phyloP scores from a whole-genome alignment of 1,140 invertebrate species.

The Tribolium castaneum region DNA sequence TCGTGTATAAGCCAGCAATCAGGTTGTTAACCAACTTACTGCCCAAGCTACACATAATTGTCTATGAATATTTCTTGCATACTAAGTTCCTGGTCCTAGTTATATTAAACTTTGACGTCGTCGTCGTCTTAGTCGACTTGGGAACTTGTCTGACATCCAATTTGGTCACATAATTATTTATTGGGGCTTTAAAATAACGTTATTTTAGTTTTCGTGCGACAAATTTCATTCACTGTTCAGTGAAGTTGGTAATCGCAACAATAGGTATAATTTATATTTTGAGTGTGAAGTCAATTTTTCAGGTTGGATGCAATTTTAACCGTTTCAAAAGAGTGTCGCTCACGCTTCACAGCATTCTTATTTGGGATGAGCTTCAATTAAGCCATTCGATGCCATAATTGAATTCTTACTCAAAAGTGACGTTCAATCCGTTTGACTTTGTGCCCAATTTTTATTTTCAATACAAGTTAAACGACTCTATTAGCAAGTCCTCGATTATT shows the following conservation, averaged over 20 bases:
- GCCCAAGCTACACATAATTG: too few relatives aligned
- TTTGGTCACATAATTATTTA: not conserved
- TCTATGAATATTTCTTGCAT: not conserved
- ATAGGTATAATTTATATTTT: slow-evolving; percentile 15
- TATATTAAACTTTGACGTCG: slow-evolving; percentile 2
- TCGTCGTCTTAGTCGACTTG: not conserved
- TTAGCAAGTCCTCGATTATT: too few relatives aligned
- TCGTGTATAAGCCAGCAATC: not conserved
- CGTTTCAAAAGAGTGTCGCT: slow-evolving; percentile 19
- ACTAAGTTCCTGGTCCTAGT: not conserved
- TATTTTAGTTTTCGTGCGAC: not conserved
- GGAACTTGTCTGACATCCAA: not conserved
- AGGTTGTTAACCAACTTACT: too few relatives aligned
- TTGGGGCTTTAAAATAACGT: not conserved
- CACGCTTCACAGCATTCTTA: slow-evolving; percentile 1
- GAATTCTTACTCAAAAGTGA: slow-evolving; percentile 29
- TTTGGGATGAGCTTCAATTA: slow-evolving; percentile 29
- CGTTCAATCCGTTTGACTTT: not conserved
- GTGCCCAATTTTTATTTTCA: not conserved
- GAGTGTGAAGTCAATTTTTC: slow-evolving; percentile 32
- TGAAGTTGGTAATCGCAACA: slow-evolving; percentile 5
- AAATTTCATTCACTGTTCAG: not conserved
- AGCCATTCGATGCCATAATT: slow-evolving; percentile 19
- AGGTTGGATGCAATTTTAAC: slow-evolving; percentile 11
- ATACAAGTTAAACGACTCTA: too few relatives aligned